Conservation (phyloP, 2,888 invertebrate species). For the Syritta pipiens region DNA sequence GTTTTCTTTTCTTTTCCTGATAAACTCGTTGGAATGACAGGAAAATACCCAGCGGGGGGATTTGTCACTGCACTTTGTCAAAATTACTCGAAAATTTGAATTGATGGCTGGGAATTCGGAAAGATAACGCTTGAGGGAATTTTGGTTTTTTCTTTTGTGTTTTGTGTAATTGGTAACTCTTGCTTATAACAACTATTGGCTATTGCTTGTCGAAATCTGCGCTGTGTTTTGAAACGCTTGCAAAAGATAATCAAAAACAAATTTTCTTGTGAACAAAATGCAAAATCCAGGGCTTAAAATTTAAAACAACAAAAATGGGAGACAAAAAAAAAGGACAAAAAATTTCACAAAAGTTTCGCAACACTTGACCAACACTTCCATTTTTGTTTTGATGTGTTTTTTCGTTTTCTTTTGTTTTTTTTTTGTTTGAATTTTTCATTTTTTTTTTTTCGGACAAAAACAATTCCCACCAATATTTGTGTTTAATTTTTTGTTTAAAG, state of each 20-base stretch:
- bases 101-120: too few relatives aligned
- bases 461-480: constrained; percentile 43
- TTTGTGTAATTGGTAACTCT: too few relatives aligned
- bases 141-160: too few relatives aligned
- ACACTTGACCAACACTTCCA: constrained; percentile 16
- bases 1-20: too few relatives aligned
- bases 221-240: too few relatives aligned
- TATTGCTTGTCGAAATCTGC: constrained; percentile 13
- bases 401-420: constrained; percentile 17
- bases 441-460: constrained; percentile 23
- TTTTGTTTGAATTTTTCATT: constrained; percentile 8
- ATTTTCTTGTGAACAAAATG: constrained; percentile 45
- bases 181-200: too few relatives aligned
- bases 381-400: constrained; percentile 29
- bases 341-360: constrained; percentile 1
- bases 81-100: constrained; percentile 38
- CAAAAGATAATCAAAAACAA: neutral
- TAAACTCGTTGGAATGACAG: too few relatives aligned
- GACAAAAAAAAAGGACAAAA: neutral
- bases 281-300: constrained; percentile 46
- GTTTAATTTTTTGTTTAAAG: constrained; percentile 70
- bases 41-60: neutral
- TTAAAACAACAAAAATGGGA: constrained; percentile 28
- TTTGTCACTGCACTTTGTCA: constrained; percentile 21
- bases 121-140: too few relatives aligned